These are phyloP conservation scores for Acanthopagrus latus DNA, from an alignment of 2,797 vertebrate genomes.

Conservation along the genomic window DNA sequence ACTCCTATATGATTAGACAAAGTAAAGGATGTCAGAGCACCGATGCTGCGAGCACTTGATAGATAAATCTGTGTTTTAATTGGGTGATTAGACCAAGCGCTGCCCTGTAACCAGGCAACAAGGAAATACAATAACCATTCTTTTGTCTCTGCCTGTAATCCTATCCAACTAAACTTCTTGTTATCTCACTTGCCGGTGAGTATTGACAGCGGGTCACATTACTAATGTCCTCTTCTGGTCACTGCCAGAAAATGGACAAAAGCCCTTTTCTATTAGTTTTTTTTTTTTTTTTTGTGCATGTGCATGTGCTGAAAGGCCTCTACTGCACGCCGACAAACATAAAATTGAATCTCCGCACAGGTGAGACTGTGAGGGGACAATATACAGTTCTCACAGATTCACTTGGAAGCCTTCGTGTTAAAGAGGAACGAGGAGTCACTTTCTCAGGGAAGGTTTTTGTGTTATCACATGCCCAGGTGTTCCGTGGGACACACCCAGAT, in stretches of 20 bases:
- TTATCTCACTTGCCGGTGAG: conserved; percentile 49
- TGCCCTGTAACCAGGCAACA: conserved; percentile 74
- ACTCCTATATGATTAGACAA: conserved; percentile 39
- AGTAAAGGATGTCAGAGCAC: conserved; percentile 45
- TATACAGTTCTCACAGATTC: not conserved
- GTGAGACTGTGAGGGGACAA: not conserved
- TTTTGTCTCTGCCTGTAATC: conserved; percentile 40
- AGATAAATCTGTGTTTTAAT: conserved; percentile 58
- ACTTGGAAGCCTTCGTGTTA: not conserved
- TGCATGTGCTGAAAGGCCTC: not conserved
- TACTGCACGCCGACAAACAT: not conserved
- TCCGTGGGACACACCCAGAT: conserved; percentile 76
- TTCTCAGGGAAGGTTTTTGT: conserved; percentile 32
- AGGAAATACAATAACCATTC: conserved; percentile 67
- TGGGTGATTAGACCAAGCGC: conserved; percentile 51
- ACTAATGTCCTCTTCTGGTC: conserved; percentile 24
- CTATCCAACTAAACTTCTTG: conserved; percentile 37
- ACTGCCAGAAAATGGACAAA: conserved; percentile 38
- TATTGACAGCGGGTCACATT: conserved; percentile 45
- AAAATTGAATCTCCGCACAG: not conserved
- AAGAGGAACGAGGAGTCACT: not conserved
- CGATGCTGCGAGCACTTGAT: conserved; percentile 23
- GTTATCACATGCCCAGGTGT: conserved; percentile 73
- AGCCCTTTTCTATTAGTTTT: conserved; percentile 8
- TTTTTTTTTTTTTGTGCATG: conserved; percentile 17